A percentile compares a stretch with the other conserved stretches of the same genome.
Conservation (phyloP, 1,140 invertebrate species). For the Nasonia longicornis region DNA sequence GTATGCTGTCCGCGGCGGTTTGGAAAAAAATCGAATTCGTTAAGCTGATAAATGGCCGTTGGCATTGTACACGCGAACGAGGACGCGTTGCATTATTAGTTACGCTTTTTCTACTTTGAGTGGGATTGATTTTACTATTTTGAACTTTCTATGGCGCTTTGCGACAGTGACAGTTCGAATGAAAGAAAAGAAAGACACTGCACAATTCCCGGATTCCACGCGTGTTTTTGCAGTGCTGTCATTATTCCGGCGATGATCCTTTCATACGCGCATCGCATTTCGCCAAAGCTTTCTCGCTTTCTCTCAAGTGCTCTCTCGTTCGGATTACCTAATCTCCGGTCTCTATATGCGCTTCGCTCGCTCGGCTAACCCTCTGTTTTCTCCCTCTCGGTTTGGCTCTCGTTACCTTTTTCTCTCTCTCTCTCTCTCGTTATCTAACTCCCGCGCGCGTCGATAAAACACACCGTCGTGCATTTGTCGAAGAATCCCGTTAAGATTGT, state of each 20-base stretch:
- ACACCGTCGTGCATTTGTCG: neutral
- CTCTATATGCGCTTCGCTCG: neutral
- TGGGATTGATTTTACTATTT: neutral
- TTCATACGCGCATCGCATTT: slow-evolving; percentile 31
- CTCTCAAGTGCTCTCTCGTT: neutral
- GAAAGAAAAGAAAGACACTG: neutral
- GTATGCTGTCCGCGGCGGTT: neutral
- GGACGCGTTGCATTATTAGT: neutral
- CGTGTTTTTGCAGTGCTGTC: slow-evolving; percentile 6
- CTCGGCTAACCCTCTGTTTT: neutral
- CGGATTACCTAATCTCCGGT: slow-evolving; percentile 33
- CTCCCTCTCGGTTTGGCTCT: slow-evolving; percentile 8
- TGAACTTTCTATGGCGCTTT: too few species aligned
- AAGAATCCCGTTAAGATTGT: slow-evolving; percentile 17
- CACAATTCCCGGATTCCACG: slow-evolving; percentile 29
- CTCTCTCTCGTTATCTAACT: slow-evolving; percentile 26
- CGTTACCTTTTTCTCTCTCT: slow-evolving; percentile 7
- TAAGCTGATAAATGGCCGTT: neutral
- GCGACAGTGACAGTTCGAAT: too few species aligned
- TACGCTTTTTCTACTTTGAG: neutral
- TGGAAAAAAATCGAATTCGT: neutral
- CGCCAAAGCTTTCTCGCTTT: slow-evolving; percentile 15
- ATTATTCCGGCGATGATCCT: slow-evolving; percentile 37
- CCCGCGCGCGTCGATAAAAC: neutral
- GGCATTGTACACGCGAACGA: neutral